A percentile compares a stretch with the other conserved stretches of the same genome.
Evolutionary conservation across 1,140 invertebrate species (phyloP).

Genomic region (Galendromus occidentalis): DNA sequence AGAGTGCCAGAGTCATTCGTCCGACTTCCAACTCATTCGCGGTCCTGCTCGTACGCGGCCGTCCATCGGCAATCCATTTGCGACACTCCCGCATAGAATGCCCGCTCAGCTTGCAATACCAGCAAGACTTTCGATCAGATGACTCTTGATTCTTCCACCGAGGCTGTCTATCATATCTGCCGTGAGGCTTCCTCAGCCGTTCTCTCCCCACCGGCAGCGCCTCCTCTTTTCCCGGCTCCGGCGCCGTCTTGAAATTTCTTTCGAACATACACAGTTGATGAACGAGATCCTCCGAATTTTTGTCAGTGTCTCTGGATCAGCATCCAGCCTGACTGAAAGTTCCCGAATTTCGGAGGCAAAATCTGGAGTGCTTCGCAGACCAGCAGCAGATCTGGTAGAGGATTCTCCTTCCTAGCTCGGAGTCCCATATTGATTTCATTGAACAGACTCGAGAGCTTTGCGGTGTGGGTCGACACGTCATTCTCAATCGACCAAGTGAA

Average conservation of each 20-base stretch:
- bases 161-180: no score
- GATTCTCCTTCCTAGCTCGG: neutral
- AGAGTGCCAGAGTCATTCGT: neutral
- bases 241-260: slow-evolving; percentile 7
- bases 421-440: neutral
- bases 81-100: neutral
- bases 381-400: no score
- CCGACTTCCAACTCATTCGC: neutral
- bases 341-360: no score
- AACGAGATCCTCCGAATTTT: neutral
- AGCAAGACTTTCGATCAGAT: neutral
- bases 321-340: slow-evolving; percentile 3
- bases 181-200: neutral
- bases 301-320: neutral
- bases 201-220: neutral
- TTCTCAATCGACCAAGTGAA: neutral
- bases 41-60: neutral
- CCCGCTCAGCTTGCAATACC: neutral
- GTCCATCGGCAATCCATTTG: slow-evolving; percentile 5
- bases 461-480: neutral
- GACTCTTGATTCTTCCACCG: no score
- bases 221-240: neutral
- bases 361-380: no score
- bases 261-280: neutral
- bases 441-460: no score